Evolutionary conservation across 1,140 invertebrate species (phyloP).

Genomic region (Brachionus angularis): DNA sequence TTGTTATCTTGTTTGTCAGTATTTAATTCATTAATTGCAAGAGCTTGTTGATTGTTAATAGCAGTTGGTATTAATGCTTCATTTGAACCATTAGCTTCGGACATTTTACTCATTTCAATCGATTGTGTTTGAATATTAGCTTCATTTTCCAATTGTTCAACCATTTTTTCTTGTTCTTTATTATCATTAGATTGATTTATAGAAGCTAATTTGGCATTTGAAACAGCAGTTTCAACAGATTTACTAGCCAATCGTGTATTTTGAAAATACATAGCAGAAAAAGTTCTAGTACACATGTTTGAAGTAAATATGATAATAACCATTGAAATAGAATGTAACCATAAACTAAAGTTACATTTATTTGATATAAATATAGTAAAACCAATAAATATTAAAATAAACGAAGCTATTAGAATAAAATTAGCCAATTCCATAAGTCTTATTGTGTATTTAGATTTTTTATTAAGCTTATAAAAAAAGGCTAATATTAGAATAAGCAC

Average conservation of each 20-base stretch:
- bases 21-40: no score
- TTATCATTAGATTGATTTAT: background rate
- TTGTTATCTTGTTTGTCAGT: no score
- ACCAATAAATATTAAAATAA: constrained; percentile 5
- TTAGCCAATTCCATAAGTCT: constrained; percentile 28
- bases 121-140: no score
- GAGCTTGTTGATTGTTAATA: no score
- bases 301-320: constrained; percentile 28
- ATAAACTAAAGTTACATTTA: constrained; percentile 19
- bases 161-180: no score
- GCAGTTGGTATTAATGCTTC: no score
- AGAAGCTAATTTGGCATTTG: constrained; percentile 4
- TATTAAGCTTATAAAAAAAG: constrained; percentile 26
- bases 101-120: no score
- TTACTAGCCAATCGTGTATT: constrained; percentile 24
- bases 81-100: no score
- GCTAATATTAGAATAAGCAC: constrained; percentile 11
- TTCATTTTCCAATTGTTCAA: no score
- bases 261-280: constrained; percentile 33
- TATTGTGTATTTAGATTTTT: background rate
- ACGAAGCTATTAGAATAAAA: background rate
- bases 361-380: constrained; percentile 25
- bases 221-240: constrained; percentile 14
- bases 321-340: constrained; percentile 32
- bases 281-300: constrained; percentile 21